Evolutionary conservation across 2,113 vertebrate genomes (phyloP), one percentile per base, ranked within the genome.

Genomic region (Rattus rattus): DNA sequence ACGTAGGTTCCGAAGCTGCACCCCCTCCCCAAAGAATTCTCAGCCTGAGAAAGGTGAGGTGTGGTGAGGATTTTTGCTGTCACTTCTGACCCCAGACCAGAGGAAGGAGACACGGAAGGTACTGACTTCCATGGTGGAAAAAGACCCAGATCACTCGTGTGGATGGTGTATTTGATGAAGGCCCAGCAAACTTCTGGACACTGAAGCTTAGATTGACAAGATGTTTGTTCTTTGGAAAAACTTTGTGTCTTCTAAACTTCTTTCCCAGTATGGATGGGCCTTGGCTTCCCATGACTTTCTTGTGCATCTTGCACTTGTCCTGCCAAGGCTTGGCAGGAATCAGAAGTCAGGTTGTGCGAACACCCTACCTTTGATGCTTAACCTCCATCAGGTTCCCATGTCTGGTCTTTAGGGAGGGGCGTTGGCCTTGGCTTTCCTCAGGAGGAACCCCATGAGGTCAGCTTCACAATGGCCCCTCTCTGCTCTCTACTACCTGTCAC

Each of bases 111-210:
- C 16, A 8, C 24, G 33, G 22, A 56, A 69, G 5, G 5, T 24
- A 56, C 1, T 4, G 36, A 24, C 1, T 17, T 39, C 7, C 52
- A 2, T 43, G 7, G 11, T 30, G 13, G 30, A 36, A 4, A 7
- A 26, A 33, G 47, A 13, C 20, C 14, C 9, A 19, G 22, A 7
- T 5, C 28, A 72, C 19, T 56, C 19, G 0, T 72, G n/a, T n/a
- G 28, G 13, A 2, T 43, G 5, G 9, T n/a, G n/a, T 61, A n/a
- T 30, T 22, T 39, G 61, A 19, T 39, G 22, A 69, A 12, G 43
- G 43, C 1, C 19, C 85, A 26, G 2, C 17, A 80, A 80, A 80
- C 3, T 28, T 61, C 22, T 79, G 33, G 7, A 80, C 17, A 49
- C 16, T n/a, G 22, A 69, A 2, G 14, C 61, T 22, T 39, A 49